Conservation (phyloP, 2,888 invertebrate species). For the Drosophila incognita region DNA sequence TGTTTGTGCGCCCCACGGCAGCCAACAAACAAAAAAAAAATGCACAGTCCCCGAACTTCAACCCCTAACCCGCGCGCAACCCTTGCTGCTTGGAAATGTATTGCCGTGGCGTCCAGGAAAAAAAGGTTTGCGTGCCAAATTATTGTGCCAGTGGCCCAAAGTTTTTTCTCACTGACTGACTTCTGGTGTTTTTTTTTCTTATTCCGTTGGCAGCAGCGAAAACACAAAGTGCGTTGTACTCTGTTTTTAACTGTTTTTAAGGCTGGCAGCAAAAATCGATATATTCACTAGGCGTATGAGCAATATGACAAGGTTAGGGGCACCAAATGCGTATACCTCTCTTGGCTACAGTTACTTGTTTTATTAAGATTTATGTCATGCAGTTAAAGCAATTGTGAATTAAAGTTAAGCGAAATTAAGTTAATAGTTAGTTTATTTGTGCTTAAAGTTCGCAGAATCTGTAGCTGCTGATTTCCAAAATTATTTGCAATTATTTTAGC, state of each 20-base stretch:
- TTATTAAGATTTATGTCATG: not conserved
- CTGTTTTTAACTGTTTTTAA: constrained; percentile 9
- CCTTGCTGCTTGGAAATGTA: constrained; percentile 43
- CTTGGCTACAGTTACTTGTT: not conserved
- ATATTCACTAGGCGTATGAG: constrained; percentile 44
- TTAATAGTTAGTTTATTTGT: not conserved
- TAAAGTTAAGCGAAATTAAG: not conserved
- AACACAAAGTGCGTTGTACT: constrained; percentile 76
- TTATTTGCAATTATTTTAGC: not conserved
- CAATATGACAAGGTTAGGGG: constrained; percentile 21
- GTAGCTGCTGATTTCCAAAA: no score
- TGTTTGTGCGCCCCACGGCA: constrained; percentile 47
- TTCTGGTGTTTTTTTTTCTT: constrained; percentile 22
- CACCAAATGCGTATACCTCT: not conserved
- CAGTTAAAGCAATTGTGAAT: not conserved
- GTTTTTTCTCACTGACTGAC: constrained; percentile 31
- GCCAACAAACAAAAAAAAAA: constrained; percentile 19
- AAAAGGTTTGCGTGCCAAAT: constrained; percentile 80
- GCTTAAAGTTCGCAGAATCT: not conserved
- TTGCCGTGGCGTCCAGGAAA: constrained; percentile 50
- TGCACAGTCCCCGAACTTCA: constrained; percentile 27
- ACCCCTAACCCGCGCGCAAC: not conserved
- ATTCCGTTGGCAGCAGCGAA: constrained; percentile 58
- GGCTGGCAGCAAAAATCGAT: constrained; percentile 52
- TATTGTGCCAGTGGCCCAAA: constrained; percentile 78